Evolutionary conservation across 2,113 vertebrate species (phyloP).

Genomic region (Cephalopterus ornatus): DNA sequence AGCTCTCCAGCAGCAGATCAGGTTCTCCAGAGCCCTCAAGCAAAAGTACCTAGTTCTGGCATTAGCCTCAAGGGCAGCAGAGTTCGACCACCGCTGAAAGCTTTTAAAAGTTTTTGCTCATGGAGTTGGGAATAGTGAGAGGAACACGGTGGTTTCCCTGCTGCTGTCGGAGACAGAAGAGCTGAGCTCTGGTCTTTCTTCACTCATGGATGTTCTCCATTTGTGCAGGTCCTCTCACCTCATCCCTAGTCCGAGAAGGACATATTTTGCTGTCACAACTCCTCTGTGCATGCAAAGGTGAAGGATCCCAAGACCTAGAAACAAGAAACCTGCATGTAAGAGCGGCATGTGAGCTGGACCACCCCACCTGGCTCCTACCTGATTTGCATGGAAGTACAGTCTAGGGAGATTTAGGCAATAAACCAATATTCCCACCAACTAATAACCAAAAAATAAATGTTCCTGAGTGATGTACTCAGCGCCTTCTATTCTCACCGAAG

Average conservation of each 20-base stretch:
- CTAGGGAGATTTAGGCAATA: not conserved
- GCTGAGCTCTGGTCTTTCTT: not conserved
- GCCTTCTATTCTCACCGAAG: constrained; percentile 23
- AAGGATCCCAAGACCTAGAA: not conserved
- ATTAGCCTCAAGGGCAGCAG: not conserved
- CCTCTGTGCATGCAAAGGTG: not conserved
- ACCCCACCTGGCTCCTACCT: not conserved
- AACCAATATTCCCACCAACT: not conserved
- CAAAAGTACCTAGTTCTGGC: not conserved
- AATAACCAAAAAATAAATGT: not conserved
- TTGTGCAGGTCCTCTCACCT: not conserved
- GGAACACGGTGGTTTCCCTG: not conserved
- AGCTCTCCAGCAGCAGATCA: not conserved
- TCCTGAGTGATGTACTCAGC: not conserved
- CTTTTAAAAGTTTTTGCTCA: not conserved
- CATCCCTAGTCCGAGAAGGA: not conserved
- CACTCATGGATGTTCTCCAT: not conserved
- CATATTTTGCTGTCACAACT: not conserved
- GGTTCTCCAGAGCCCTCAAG: not conserved
- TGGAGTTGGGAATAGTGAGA: not conserved
- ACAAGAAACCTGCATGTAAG: not conserved
- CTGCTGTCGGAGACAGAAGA: rapidly evolving
- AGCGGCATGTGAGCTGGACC: not conserved
- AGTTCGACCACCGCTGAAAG: not conserved
- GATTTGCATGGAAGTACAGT: not conserved